Percentiles rank a stretch among this genome's conserved stretches.
These are phyloP conservation scores for Myathropa florea DNA, from an alignment of 2,888 invertebrate species.

Conservation along the genomic window DNA sequence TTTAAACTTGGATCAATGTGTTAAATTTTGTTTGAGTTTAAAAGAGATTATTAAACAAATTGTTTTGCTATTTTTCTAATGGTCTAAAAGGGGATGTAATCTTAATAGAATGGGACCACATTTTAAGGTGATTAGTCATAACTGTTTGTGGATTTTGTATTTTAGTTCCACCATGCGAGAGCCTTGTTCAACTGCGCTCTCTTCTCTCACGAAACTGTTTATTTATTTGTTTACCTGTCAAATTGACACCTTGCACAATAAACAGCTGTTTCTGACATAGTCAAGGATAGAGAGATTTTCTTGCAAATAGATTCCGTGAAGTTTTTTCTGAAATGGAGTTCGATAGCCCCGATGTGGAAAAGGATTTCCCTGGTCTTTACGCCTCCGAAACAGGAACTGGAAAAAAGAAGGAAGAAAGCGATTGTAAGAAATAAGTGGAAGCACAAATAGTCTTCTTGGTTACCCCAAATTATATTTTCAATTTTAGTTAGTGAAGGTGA, in stretches of 20 bases:
- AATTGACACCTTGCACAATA: neutral
- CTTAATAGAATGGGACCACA: too few relatives aligned
- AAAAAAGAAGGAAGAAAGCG: constrained; percentile 87
- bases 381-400: constrained; percentile 87
- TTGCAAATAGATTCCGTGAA: neutral
- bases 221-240: constrained; percentile 41
- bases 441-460: neutral
- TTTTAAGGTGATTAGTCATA: too few relatives aligned
- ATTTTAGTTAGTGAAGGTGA: constrained; percentile 89
- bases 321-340: constrained; percentile 76
- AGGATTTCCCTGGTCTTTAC: constrained; percentile 93
- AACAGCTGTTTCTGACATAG: constrained; percentile 30
- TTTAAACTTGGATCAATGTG: too few relatives aligned
- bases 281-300: neutral
- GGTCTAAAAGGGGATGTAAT: too few relatives aligned
- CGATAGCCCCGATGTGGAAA: constrained; percentile 91
- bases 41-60: too few relatives aligned
- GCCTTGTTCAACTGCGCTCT: neutral
- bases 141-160: neutral
- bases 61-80: too few relatives aligned
- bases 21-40: too few relatives aligned
- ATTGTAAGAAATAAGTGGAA: constrained; percentile 84
- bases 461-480: neutral
- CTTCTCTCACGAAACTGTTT: neutral
- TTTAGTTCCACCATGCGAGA: constrained; percentile 34